Evolutionary conservation across 2,113 vertebrate species (phyloP), one percentile per base, ranked within the genome.

Genomic region (Corapipo altera): DNA sequence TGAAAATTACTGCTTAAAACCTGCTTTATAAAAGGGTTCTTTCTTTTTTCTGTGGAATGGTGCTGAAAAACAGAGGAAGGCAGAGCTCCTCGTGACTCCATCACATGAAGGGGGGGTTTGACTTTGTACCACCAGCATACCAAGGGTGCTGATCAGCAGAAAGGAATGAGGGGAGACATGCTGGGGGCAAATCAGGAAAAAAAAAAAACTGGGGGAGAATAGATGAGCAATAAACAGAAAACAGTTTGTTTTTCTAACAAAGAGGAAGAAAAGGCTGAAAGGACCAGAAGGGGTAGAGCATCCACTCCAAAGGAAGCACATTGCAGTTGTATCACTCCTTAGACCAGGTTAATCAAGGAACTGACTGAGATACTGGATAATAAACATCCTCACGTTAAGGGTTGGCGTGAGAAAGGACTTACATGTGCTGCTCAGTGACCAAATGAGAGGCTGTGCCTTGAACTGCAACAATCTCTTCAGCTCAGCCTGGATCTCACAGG

Each of bases 121-220:
- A 78, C 14, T 52, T 52, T 20, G 24, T 15, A 30, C 2, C 1
- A 55, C 0, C 1, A 75, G 46, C 23, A 10, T 26, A 48, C 3
- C 39, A 55, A 44, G 46, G 27, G 23, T 23, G 37, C 20, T 70
- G 57, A 62, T 44, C 57, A 70, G 43, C 57, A 87, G 86, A 66
- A 44, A 44, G 33, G 8, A 23, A 62, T 27, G 23, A 32, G 33
- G 22, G 28, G 33, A 86, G 51, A 74, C 24, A 49, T 9, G 35
- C 6, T 54, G 28, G n/a, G 44, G 28, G 54, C 33, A 78, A 85
- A 64, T 14, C 20, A 62, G 46, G 27, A 41, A 70, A 89, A 49
- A 49, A 49, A n/a, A 76, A 66, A 11, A 37, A 21, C 1, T 20
- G 11, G 15, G 27, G 23, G 4, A 2, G 2, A 61, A 59, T 48